Base-by-base conservation (phyloP, 2,113 vertebrate genomes). In the Gulo gulo region DNA sequence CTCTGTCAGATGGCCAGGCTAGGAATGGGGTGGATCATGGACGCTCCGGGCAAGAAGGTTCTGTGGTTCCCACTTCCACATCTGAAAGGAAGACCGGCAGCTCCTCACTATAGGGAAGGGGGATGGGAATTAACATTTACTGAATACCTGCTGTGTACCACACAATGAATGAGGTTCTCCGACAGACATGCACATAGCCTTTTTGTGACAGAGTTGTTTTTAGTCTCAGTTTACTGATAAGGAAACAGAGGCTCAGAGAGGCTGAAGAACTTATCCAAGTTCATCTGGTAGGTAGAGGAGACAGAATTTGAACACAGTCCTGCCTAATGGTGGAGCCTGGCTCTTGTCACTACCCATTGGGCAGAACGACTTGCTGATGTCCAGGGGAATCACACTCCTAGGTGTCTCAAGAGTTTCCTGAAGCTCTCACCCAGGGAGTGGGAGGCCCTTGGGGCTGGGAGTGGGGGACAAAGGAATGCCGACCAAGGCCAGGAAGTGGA, bases 261-360 rank as follows among this genome's bases (percentile, higher is more conserved):
- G 21, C 79, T 88, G 65, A 83, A 93, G 69, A 92, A 93, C 31
- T n/a, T 83, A 76, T 24, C 59, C 65, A 81, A 85, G 61, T 78
- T 76, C 31, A 65, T 67, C 3, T 73, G 23, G 6, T 36, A 84
- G 87, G 50, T 13, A 34, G 61, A 88, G 42, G 89, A 89, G 31
- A 13, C 90, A 97, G 74, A 79, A 89, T 39, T 80, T 83, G 94
- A 96, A 91, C 47, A 86, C 42, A 16, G n/a, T 69, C 45, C 76
- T 81, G 67, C 29, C 15, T 93, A 29, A 47, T 10, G 67, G 24
- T 57, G 91, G 18, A 92, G 55, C 50, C 36, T 14, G 7, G 65
- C 29, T 97, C 79, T 83, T 1, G 2, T 82, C 81, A 52, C 86
- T 63, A 61, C 52, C 23, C 15, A 26, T 47, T 14, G 12, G 85